phyloP scores from a whole-genome alignment of 2,888 invertebrate species.

The Diplazon laetatorius region DNA sequence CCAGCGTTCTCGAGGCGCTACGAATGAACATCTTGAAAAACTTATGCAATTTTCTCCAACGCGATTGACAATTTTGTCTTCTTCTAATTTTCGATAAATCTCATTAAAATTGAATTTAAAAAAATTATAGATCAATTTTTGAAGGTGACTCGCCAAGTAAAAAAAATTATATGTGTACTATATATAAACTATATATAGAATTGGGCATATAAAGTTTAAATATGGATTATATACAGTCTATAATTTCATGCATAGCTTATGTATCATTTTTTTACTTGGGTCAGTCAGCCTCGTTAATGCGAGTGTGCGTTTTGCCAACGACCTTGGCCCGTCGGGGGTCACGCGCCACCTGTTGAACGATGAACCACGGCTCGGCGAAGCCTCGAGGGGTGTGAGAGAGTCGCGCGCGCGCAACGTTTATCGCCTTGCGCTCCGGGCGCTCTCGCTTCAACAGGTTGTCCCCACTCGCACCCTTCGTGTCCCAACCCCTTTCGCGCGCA shows the following conservation, averaged over 20 bases:
- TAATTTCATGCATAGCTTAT: too few species aligned
- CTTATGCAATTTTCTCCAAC: too few species aligned
- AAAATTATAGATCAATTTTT: too few species aligned
- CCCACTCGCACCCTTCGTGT: neutral
- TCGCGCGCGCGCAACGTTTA: slow-evolving; percentile 38
- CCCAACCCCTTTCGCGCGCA: slow-evolving; percentile 36
- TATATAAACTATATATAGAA: too few species aligned
- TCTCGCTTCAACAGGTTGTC: slow-evolving; percentile 52
- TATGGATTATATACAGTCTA: too few species aligned
- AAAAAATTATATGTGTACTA: too few species aligned
- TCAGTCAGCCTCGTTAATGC: too few species aligned
- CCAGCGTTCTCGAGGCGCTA: neutral
- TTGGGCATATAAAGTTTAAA: too few species aligned
- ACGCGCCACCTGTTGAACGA: slow-evolving; percentile 70
- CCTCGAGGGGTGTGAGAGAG: slow-evolving; percentile 33
- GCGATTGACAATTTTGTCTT: too few species aligned
- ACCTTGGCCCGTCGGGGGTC: slow-evolving; percentile 48
- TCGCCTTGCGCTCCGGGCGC: too few species aligned
- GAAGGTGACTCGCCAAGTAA: too few species aligned
- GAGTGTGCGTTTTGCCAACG: slow-evolving; percentile 1
- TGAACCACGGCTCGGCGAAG: slow-evolving; percentile 32
- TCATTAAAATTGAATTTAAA: neutral
- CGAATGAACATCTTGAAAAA: neutral
- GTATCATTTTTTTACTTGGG: too few species aligned
- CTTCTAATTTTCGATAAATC: neutral